Conservation (phyloP, 2,113 vertebrate species). For the Tinamus guttatus region DNA sequence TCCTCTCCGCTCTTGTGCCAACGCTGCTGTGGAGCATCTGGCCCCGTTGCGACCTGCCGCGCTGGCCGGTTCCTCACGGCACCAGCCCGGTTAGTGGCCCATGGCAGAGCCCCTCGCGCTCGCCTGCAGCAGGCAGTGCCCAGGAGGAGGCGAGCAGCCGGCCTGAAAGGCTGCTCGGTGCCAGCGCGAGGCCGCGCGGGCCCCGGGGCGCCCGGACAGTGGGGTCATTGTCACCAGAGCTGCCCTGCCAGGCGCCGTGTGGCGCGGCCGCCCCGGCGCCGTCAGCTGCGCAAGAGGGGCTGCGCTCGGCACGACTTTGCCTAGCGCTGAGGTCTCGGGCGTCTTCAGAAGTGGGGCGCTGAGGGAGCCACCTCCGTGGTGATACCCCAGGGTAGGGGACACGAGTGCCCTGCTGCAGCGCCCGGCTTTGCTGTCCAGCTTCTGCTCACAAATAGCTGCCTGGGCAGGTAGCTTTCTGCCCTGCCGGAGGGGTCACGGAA, state of each 20-base stretch:
- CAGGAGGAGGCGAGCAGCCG: neutral
- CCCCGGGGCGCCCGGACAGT: neutral
- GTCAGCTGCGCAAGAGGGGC: neutral
- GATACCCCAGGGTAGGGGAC: neutral
- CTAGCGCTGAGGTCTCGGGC: neutral
- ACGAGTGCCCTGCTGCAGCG: neutral
- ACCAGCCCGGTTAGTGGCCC: neutral
- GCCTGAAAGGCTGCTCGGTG: constrained; percentile 36
- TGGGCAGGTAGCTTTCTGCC: neutral
- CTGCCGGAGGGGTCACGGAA: neutral
- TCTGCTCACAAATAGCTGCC: neutral
- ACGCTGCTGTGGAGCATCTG: neutral
- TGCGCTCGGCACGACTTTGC: neutral
- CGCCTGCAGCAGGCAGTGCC: accelerated
- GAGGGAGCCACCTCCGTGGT: neutral
- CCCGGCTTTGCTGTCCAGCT: neutral
- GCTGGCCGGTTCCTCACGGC: neutral
- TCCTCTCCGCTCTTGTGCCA: neutral
- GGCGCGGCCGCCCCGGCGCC: neutral
- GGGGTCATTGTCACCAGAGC: neutral
- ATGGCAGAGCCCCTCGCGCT: neutral
- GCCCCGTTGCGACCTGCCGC: accelerated
- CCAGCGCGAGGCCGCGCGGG: neutral
- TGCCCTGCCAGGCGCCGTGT: neutral
- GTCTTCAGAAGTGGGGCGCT: neutral